phyloP scores from a whole-genome alignment of 2,797 vertebrate genomes.

The Danio albolineatus region DNA sequence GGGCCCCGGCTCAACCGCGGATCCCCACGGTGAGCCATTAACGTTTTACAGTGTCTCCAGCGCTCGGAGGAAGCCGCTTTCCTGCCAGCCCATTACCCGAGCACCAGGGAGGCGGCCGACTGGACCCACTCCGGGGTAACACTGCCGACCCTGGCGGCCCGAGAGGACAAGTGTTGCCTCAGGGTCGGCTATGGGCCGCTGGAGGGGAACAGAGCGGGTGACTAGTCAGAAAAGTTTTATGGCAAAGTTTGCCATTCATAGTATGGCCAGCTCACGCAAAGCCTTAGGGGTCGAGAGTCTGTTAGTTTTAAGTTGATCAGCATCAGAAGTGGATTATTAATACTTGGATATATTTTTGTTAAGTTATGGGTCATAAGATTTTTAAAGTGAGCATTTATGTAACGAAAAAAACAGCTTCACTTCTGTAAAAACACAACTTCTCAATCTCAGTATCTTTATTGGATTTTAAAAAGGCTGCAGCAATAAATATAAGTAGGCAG shows the following conservation, averaged over 20 bases:
- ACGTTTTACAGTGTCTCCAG: constrained; percentile 65
- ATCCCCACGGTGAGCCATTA: constrained; percentile 65
- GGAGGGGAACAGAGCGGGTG: constrained; percentile 54
- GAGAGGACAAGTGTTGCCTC: constrained; percentile 51
- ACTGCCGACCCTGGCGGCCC: constrained; percentile 31
- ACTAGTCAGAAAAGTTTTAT: constrained; percentile 54
- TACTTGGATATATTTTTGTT: constrained; percentile 33
- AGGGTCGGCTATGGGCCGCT: constrained; percentile 47
- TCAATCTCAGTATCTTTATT: neutral
- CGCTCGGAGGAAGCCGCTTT: constrained; percentile 59
- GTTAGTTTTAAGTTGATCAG: constrained; percentile 56
- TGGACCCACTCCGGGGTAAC: constrained; percentile 54
- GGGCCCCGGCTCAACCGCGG: constrained; percentile 57
- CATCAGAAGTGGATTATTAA: constrained; percentile 53
- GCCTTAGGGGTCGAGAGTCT: constrained; percentile 56
- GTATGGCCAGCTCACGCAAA: constrained; percentile 14
- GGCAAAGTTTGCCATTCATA: constrained; percentile 44
- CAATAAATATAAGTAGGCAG: constrained; percentile 8
- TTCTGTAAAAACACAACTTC: neutral
- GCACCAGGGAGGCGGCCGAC: constrained; percentile 58
- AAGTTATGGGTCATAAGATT: constrained; percentile 31
- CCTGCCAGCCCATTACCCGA: constrained; percentile 65
- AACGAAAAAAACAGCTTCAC: neutral
- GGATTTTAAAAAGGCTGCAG: neutral
- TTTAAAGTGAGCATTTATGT: constrained; percentile 11